Conservation (phyloP, 2,888 invertebrate species). For the Biston stratarius region DNA sequence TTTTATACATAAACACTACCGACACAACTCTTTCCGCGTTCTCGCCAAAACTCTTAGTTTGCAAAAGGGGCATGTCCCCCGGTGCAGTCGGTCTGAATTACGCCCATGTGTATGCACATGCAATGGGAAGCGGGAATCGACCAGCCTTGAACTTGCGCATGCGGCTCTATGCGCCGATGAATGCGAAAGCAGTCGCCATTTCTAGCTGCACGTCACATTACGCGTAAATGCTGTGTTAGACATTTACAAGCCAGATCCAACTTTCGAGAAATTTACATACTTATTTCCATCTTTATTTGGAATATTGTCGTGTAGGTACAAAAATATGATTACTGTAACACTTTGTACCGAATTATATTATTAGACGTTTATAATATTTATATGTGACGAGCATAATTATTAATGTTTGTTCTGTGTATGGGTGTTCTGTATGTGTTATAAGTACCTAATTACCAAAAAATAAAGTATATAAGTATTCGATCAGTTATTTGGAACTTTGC, state of each 20-base stretch:
- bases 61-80: constrained; percentile 13
- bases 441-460: too few species aligned
- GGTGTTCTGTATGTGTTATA: too few species aligned
- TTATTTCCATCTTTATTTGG: not conserved
- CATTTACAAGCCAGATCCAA: constrained; percentile 1
- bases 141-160: constrained; percentile 84
- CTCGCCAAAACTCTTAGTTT: too few species aligned
- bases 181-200: constrained; percentile 75
- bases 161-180: constrained; percentile 73
- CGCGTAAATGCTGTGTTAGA: constrained; percentile 10
- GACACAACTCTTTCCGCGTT: too few species aligned
- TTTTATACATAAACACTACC: too few species aligned
- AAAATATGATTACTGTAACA: too few species aligned
- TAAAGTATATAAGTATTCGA: too few species aligned
- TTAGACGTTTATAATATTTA: not conserved
- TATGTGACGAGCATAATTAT: too few species aligned
- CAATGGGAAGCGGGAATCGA: constrained; percentile 78
- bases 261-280: not conserved
- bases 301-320: not conserved
- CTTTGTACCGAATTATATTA: not conserved
- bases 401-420: too few species aligned
- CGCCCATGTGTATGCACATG: constrained; percentile 70
- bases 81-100: not conserved
- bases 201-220: constrained; percentile 61
- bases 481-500: too few species aligned